Evolutionary conservation across 2,113 vertebrate species (phyloP), one percentile per base, ranked within the genome.

Genomic region (Neofelis nebulosa): DNA sequence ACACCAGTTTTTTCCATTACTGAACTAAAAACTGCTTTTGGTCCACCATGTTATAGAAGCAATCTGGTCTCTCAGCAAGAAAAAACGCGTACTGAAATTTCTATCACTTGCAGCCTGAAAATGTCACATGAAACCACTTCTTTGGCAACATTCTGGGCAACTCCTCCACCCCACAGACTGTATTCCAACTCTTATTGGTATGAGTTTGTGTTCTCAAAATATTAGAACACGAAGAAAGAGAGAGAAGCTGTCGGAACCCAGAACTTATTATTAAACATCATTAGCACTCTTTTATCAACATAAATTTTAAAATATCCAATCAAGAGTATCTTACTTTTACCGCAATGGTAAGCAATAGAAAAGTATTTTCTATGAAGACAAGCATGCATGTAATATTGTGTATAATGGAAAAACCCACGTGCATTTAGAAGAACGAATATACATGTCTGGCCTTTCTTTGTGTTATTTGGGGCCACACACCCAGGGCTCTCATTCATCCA

Each of bases 11-110:
- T 61, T 79, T 25, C 9, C 38, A 21, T 96, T 87, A 87, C n/a
- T 57, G 36, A 93, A 78, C 61, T 93, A 61, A 97, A 61, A 97
- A 96, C 71, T 19, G 11, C 7, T 50, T 86, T 16, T 14, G 36
- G 69, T 61, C 27, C 1, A 31, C 19, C 45, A 48, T 14, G 25
- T 45, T 68, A 71, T 2, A 61, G 45, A 83, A 93, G 45, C 63
- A 57, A 93, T 5, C 31, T 94, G 66, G 55, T 45, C 45, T 89
- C 38, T 81, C 12, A 33, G 63, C 73, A 97, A 84, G 25, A 74
- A 88, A 27, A 76, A 94, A 41, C 4, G 48, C 55, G 73, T 27
- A 66, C 6, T 52, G 45, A 89, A 74, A 74, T 85, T 88, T 79
- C 52, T 33, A 33, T 52, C 50, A 89, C 16, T 8, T 27, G 48